Base-by-base conservation (phyloP, 2,113 vertebrate genomes). In the Condylura cristata region DNA sequence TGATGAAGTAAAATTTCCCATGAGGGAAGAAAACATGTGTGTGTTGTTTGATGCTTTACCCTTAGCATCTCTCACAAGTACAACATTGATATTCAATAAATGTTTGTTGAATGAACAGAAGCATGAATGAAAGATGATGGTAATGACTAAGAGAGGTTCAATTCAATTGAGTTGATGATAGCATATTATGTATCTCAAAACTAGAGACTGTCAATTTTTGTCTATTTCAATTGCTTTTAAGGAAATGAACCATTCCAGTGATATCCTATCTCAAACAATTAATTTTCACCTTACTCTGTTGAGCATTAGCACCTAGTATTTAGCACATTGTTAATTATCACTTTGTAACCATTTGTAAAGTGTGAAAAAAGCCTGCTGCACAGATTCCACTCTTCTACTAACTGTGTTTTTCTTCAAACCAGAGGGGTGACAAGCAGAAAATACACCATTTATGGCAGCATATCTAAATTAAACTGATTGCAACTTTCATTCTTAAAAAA, bases 301-400 rank as follows among this genome's bases (percentile, higher is more conserved):
- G 93, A 97, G 94, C 76, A 71, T 96, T 96, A 97, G 90, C 96
- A 97, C 96, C 92, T 95, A 96, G 95, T 88, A 95, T 94, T 97
- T 97, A 97, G 89, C 97, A 97, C 96, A 60, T 97, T 96, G 95
- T 94, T 97, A 96, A 97, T 97, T 97, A 97, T 96, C 96, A 95
- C 96, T 96, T 86, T 96, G 96, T 96, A 97, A 96, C 96, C 85
- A 90, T 97, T 97, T 97, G 96, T 95, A 97, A 97, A 97, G 96
- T 97, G 97, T 96, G 96, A 96, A 93, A 93, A 90, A 95, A 92
- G 24, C 63, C 71, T 70, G 61, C 89, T 94, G 75, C 37, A 95
- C 72, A 82, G 76, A 83, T 78, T 75, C 56, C 5, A 89, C 53
- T 93, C 41, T 81, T 94, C 58, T 34, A 85, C 76, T 96, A 97